A percentile compares a stretch with the other conserved stretches of the same genome.
These are phyloP conservation scores for Oedothorax gibbosus DNA, from an alignment of 1,140 invertebrate species.

Conservation along the genomic window DNA sequence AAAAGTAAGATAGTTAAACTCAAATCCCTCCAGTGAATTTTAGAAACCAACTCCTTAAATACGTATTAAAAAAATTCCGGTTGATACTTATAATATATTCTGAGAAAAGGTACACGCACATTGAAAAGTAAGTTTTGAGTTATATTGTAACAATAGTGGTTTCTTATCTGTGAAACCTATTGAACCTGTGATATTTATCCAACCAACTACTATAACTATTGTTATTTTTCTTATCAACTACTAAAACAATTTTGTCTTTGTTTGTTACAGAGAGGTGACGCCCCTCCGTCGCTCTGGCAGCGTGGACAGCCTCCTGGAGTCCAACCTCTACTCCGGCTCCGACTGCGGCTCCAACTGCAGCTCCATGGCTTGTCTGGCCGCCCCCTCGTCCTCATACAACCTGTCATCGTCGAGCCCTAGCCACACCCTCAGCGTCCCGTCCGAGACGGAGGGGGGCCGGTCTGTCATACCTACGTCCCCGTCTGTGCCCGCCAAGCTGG, in stretches of 20 bases:
- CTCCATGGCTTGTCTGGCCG: conserved; percentile 45
- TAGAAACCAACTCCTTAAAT: too few relatives aligned
- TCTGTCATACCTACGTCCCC: conserved; percentile 51
- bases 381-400: conserved; percentile 41
- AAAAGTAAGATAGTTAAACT: too few relatives aligned
- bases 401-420: conserved; percentile 16
- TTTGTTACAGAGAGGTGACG: conserved; percentile 39
- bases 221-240: neutral
- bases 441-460: conserved; percentile 7
- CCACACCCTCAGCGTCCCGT: conserved; percentile 19
- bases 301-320: conserved; percentile 43
- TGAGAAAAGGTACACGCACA: too few relatives aligned
- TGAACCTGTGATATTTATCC: too few relatives aligned
- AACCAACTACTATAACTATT: too few relatives aligned
- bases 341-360: conserved; percentile 45
- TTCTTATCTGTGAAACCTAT: too few relatives aligned
- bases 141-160: too few relatives aligned
- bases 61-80: too few relatives aligned
- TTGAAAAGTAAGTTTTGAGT: too few relatives aligned
- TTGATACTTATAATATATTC: too few relatives aligned
- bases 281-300: conserved; percentile 46
- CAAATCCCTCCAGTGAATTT: too few relatives aligned
- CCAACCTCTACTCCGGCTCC: conserved; percentile 28
- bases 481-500: conserved; percentile 61
- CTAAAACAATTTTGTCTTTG: neutral